phyloP scores from a whole-genome alignment of 2,113 vertebrate genomes.

The Engraulis encrasicolus region DNA sequence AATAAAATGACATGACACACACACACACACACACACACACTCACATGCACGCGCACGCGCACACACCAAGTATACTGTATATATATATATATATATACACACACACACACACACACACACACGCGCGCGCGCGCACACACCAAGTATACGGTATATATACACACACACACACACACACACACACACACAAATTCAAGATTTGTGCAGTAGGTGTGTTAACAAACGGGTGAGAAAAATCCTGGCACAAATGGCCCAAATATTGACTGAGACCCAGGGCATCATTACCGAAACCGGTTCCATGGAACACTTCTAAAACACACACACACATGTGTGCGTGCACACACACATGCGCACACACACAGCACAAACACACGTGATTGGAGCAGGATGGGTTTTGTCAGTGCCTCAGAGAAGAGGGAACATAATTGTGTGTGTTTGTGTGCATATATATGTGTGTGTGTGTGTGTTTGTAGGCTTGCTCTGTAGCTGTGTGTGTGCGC shows the following conservation, averaged over 20 bases:
- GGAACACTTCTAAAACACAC: background rate
- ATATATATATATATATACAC: too few relatives aligned
- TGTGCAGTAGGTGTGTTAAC: background rate
- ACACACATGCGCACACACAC: constrained; percentile 4
- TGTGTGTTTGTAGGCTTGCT: background rate
- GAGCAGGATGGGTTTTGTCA: background rate
- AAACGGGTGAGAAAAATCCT: background rate
- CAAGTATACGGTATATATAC: background rate
- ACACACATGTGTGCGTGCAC: background rate
- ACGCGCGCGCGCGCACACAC: too few relatives aligned
- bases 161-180: background rate
- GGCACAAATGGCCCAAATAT: background rate
- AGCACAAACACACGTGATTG: background rate
- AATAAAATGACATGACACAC: background rate
- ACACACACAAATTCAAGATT: background rate
- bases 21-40: background rate
- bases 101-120: background rate
- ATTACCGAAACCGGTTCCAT: background rate
- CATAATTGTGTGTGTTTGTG: background rate
- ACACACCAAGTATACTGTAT: too few relatives aligned
- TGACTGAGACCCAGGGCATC: background rate
- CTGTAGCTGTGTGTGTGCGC: background rate
- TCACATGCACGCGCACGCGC: background rate
- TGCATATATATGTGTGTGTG: background rate
- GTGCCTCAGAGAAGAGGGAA: background rate